Percentiles rank a stretch among this genome's conserved stretches.
phyloP scores from a whole-genome alignment of 2,888 invertebrate genomes.

The Lepas anatifera region DNA sequence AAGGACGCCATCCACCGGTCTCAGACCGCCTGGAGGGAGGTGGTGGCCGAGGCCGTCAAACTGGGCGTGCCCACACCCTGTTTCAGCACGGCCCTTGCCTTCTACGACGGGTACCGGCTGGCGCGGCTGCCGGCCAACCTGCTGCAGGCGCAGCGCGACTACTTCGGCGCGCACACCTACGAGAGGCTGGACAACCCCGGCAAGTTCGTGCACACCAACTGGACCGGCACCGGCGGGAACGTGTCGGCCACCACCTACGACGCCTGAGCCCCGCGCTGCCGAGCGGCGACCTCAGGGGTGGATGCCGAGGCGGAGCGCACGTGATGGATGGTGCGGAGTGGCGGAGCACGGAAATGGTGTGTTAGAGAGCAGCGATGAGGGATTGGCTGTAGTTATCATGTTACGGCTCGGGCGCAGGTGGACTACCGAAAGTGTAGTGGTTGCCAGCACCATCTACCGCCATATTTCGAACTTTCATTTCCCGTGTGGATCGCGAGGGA shows the following conservation, averaged over 20 bases:
- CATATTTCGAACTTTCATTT: too few relatives aligned
- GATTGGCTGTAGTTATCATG: too few relatives aligned
- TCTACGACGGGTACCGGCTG: slow-evolving; percentile 91
- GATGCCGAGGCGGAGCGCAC: too few relatives aligned
- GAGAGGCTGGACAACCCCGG: slow-evolving; percentile 77
- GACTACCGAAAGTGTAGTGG: too few relatives aligned
- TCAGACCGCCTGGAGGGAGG: slow-evolving; percentile 73
- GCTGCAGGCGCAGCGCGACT: slow-evolving; percentile 88
- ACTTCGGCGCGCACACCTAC: slow-evolving; percentile 98
- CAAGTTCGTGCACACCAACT: slow-evolving; percentile 89
- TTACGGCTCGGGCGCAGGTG: too few relatives aligned
- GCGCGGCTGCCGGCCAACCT: slow-evolving; percentile 84
- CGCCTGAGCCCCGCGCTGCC: slow-evolving; percentile 43
- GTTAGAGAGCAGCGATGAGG: too few relatives aligned
- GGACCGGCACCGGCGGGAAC: slow-evolving; percentile 97
- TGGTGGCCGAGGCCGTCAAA: slow-evolving; percentile 49
- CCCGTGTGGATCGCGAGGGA: too few relatives aligned
- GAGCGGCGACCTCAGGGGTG: not conserved
- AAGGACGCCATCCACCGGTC: slow-evolving; percentile 63
- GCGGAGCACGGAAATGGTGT: too few relatives aligned
- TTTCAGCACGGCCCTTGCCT: slow-evolving; percentile 82
- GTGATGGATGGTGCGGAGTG: too few relatives aligned
- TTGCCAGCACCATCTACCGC: too few relatives aligned
- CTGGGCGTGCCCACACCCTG: slow-evolving; percentile 90
- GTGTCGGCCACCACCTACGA: slow-evolving; percentile 88